These are phyloP conservation scores for Anthoscopus minutus DNA, from an alignment of 2,113 vertebrate genomes.

Conservation along the genomic window DNA sequence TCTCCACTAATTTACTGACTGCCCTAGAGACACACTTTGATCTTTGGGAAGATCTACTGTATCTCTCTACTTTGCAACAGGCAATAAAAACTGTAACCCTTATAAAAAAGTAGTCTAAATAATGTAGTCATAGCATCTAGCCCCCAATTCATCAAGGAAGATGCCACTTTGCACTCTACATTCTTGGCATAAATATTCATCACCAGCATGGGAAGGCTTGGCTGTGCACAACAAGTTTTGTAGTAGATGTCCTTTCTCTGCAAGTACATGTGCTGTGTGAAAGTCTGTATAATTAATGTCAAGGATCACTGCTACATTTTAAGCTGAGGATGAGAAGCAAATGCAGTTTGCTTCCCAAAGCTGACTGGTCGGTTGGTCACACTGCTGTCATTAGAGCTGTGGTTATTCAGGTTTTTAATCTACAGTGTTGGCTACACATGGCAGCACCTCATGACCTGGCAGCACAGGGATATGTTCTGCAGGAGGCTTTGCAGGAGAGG, in stretches of 20 bases:
- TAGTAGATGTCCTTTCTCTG: not conserved
- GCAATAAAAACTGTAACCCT: conserved; percentile 36
- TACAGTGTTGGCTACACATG: fast-evolving
- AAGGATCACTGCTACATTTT: not conserved
- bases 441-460: not conserved
- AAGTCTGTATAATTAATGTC: not conserved
- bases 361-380: not conserved
- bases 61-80: conserved; percentile 40
- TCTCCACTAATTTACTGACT: conserved; percentile 60
- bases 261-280: not conserved
- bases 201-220: not conserved
- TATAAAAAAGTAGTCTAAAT: conserved; percentile 5
- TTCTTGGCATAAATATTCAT: conserved; percentile 10
- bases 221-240: not conserved
- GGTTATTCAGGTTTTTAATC: not conserved
- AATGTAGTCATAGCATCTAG: not conserved
- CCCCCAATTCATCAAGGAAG: conserved; percentile 15
- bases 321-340: not conserved
- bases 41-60: conserved; percentile 58
- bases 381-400: not conserved
- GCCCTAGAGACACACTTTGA: conserved; percentile 65
- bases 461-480: not conserved
- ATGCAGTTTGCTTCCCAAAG: not conserved
- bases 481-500: not conserved
- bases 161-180: not conserved